A percentile compares a stretch with the other conserved stretches of the same genome.
Evolutionary conservation across 2,797 vertebrate species (phyloP).

Genomic region (Oreochromis mossambicus): DNA sequence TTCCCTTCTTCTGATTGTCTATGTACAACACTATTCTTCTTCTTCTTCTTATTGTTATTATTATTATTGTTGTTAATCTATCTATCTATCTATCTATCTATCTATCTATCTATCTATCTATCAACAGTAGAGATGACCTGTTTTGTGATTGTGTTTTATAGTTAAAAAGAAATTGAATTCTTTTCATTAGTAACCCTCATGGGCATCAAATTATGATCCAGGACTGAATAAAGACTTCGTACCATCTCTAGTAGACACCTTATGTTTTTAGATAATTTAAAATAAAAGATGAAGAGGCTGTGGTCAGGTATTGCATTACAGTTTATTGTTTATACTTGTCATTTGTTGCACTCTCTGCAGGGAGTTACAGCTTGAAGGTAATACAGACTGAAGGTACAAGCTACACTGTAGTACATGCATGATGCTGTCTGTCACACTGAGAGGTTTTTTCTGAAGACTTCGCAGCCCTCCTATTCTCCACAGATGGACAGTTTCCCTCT

Average conservation of each 20-base stretch:
- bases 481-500: not conserved
- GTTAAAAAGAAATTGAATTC: not conserved
- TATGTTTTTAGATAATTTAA: not conserved
- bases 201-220: not conserved
- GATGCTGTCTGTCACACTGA: slow-evolving; percentile 48
- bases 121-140: not conserved
- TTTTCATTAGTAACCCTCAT: not conserved
- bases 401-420: slow-evolving; percentile 71
- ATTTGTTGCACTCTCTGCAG: slow-evolving; percentile 53
- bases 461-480: not conserved
- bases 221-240: not conserved
- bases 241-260: not conserved
- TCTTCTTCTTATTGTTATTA: too few relatives aligned
- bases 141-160: not conserved
- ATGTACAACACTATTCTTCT: not conserved
- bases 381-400: slow-evolving; percentile 62
- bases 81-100: not conserved
- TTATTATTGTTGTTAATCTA: not conserved
- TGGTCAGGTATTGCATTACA: slow-evolving; percentile 51
- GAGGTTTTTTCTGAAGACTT: slow-evolving; percentile 3
- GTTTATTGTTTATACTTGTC: slow-evolving; percentile 69
- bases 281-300: not conserved
- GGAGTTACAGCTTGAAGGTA: slow-evolving; percentile 59
- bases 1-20: not conserved
- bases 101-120: too few relatives aligned